A percentile compares a stretch with the other conserved stretches of the same genome.
Evolutionary conservation across 2,797 vertebrate species (phyloP).

Genomic region (Threskiornis aethiopicus): DNA sequence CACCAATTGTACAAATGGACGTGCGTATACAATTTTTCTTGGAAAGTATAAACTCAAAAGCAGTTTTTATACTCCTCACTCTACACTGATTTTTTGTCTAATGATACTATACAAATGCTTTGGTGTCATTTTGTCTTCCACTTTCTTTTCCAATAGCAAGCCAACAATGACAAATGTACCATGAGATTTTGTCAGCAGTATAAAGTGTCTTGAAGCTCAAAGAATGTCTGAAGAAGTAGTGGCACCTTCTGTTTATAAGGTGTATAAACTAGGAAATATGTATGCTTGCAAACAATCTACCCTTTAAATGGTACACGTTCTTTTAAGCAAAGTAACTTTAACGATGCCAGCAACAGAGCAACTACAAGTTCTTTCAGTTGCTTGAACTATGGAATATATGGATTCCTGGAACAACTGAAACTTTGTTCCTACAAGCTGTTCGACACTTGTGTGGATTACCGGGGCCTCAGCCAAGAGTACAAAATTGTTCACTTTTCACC

Average conservation of each 20-base stretch:
- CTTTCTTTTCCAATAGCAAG: background rate
- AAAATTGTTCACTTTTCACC: background rate
- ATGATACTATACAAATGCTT: background rate
- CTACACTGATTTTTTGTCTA: background rate
- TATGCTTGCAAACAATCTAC: background rate
- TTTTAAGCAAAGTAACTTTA: background rate
- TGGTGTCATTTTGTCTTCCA: background rate
- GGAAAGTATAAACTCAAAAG: background rate
- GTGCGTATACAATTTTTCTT: background rate
- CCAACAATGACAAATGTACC: background rate
- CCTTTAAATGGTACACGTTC: background rate
- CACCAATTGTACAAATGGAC: background rate
- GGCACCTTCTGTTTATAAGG: background rate
- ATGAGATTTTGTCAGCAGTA: background rate
- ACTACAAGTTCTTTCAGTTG: background rate
- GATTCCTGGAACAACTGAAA: background rate
- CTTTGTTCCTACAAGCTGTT: background rate
- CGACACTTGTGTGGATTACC: background rate
- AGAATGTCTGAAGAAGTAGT: background rate
- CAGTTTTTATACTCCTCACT: background rate
- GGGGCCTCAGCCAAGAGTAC: background rate
- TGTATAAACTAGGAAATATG: rapidly evolving
- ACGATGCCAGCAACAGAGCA: background rate
- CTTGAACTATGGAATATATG: background rate
- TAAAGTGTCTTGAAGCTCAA: background rate